Percentiles rank a stretch among this genome's conserved stretches.
These are phyloP conservation scores for Cyanocitta stelleri DNA, from an alignment of 2,113 vertebrate genomes.

Conservation along the genomic window DNA sequence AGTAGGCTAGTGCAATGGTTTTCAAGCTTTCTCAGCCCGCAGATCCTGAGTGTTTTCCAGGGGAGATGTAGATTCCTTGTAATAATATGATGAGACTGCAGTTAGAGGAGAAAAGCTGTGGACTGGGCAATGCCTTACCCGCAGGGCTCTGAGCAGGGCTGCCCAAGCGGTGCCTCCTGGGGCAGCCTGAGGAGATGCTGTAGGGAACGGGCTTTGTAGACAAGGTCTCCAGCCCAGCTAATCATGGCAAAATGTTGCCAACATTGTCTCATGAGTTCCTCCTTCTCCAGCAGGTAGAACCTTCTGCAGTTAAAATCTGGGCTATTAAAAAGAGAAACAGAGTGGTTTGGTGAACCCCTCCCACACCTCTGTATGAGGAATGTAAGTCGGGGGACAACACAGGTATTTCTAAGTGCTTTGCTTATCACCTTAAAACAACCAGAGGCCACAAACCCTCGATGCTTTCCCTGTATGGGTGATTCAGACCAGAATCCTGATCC, in stretches of 20 bases:
- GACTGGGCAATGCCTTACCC: not conserved
- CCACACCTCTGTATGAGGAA: not conserved
- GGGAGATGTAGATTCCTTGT: not conserved
- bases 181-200: not conserved
- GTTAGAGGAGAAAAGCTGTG: not conserved
- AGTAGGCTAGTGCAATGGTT: not conserved
- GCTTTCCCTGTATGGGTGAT: not conserved
- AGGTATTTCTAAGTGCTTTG: not conserved
- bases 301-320: not conserved
- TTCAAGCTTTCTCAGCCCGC: not conserved
- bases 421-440: not conserved
- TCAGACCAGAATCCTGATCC: not conserved
- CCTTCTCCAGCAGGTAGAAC: not conserved
- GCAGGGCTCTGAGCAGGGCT: not conserved
- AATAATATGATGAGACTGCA: not conserved
- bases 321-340: not conserved
- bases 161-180: not conserved
- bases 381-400: not conserved
- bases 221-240: not conserved
- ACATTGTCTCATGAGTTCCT: not conserved
- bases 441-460: not conserved
- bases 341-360: not conserved
- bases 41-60: not conserved
- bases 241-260: not conserved
- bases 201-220: not conserved